phyloP scores from a whole-genome alignment of 2,113 vertebrate species.

The Zootoca vivipara region DNA sequence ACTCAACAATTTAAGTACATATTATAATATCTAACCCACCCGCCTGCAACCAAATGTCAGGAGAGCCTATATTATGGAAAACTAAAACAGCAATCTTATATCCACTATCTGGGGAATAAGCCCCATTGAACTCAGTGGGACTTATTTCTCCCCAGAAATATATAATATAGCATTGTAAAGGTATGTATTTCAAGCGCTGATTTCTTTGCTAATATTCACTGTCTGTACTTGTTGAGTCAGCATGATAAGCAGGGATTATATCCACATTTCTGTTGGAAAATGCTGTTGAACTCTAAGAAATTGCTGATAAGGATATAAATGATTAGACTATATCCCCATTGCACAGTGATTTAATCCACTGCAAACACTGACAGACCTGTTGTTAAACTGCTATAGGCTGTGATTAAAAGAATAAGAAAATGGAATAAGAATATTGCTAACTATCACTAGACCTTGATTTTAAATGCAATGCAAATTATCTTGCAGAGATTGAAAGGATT shows the following conservation, averaged over 20 bases:
- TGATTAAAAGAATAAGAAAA: slow-evolving; percentile 27
- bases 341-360: slow-evolving; percentile 13
- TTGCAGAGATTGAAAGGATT: slow-evolving; percentile 20
- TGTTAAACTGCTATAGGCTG: neutral
- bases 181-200: neutral
- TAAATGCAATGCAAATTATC: slow-evolving; percentile 8
- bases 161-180: neutral
- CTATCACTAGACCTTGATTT: slow-evolving; percentile 5
- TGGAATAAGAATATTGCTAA: neutral
- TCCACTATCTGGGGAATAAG: neutral
- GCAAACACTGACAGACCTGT: neutral
- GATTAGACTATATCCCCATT: neutral
- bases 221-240: neutral
- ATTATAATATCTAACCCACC: neutral
- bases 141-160: neutral
- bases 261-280: neutral
- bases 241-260: neutral
- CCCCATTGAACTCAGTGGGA: neutral
- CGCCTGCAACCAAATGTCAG: neutral
- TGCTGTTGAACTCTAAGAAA: neutral
- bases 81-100: neutral
- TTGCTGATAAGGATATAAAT: slow-evolving; percentile 23
- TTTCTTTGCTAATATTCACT: slow-evolving; percentile 6
- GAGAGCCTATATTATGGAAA: neutral
- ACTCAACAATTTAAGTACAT: neutral